Conservation (phyloP, 2,797 vertebrate genomes). For the Linurgus olivaceus region DNA sequence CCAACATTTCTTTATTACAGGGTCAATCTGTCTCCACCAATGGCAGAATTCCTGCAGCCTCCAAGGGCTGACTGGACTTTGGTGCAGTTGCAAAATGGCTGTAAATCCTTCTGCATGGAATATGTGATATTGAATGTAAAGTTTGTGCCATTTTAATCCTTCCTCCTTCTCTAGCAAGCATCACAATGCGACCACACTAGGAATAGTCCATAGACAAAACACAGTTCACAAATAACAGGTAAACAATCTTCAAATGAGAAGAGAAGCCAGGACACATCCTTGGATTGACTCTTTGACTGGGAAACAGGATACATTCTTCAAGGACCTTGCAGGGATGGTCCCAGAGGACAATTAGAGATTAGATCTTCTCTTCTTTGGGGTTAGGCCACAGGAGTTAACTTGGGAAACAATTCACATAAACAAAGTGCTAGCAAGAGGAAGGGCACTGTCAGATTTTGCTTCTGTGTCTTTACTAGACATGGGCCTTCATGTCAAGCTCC, state of each 20-base stretch:
- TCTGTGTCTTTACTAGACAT: constrained; percentile 53
- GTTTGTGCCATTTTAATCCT: constrained; percentile 19
- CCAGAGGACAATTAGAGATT: constrained; percentile 47
- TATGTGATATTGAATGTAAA: neutral
- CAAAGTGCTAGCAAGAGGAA: constrained; percentile 73
- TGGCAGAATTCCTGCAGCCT: neutral
- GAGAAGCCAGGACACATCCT: constrained; percentile 67
- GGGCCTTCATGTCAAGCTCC: constrained; percentile 44
- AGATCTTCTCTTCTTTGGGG: constrained; percentile 67
- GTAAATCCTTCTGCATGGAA: neutral
- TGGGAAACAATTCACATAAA: constrained; percentile 75
- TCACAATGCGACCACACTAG: constrained; percentile 16
- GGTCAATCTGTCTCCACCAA: neutral
- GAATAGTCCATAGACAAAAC: constrained; percentile 72
- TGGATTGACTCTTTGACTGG: constrained; percentile 57
- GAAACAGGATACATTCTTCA: constrained; percentile 77
- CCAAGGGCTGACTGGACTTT: neutral
- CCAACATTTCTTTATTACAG: neutral
- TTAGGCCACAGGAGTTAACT: constrained; percentile 75
- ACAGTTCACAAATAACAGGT: constrained; percentile 64
- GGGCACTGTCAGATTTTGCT: constrained; percentile 62
- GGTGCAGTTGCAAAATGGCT: neutral
- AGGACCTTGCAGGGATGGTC: constrained; percentile 63
- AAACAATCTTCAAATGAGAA: constrained; percentile 68
- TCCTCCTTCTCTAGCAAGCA: constrained; percentile 6